Conservation (phyloP, 2,113 vertebrate species). For the Tupaia tana region DNA sequence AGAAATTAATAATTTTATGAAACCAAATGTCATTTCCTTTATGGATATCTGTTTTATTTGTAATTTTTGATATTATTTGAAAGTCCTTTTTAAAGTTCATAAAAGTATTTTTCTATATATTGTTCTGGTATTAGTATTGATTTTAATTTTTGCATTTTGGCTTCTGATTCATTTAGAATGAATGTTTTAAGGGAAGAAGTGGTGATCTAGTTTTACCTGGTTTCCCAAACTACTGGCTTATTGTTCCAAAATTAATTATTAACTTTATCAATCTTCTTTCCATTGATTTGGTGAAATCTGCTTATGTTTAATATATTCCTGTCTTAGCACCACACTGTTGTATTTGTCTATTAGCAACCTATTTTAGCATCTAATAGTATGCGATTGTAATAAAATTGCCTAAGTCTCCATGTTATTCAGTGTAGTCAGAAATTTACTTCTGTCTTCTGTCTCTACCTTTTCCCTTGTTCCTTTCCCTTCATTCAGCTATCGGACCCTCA, state of each 20-base stretch:
- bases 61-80: background rate
- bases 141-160: background rate
- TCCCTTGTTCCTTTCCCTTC: background rate
- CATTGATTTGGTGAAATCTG: background rate
- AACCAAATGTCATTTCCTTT: slow-evolving; percentile 6
- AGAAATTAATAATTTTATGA: background rate
- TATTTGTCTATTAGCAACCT: background rate
- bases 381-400: background rate
- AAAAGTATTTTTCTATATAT: background rate
- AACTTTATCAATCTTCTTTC: background rate
- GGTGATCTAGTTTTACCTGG: background rate
- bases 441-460: background rate
- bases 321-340: background rate
- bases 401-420: background rate
- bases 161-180: slow-evolving; percentile 5
- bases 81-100: background rate
- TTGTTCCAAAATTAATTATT: background rate
- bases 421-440: slow-evolving; percentile 1
- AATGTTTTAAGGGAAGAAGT: slow-evolving; percentile 1
- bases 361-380: background rate
- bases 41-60: background rate
- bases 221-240: background rate
- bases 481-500: background rate
- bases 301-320: background rate
- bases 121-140: background rate